A percentile compares a stretch with the other conserved stretches of the same genome.
Evolutionary conservation across 2,888 invertebrate genomes (phyloP).

Genomic region (Calameuta idolon): DNA sequence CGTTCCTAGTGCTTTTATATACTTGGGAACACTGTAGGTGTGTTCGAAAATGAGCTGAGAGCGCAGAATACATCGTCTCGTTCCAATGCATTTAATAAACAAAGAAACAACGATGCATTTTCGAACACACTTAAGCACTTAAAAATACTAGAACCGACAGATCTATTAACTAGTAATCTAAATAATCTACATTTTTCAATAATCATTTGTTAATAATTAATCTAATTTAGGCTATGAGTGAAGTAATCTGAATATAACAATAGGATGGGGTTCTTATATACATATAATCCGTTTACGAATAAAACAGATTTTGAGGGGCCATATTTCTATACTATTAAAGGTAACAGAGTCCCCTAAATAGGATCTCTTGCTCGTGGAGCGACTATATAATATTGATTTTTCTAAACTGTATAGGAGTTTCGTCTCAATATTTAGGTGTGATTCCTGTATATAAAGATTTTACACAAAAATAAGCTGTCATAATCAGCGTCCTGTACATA

Average conservation of each 20-base stretch:
- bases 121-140: too few species aligned
- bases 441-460: background rate
- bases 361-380: too few species aligned
- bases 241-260: background rate
- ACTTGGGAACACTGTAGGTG: too few species aligned
- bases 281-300: background rate
- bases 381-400: background rate
- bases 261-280: background rate
- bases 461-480: background rate
- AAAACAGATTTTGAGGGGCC: too few species aligned
- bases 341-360: too few species aligned
- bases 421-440: background rate
- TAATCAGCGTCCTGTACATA: background rate
- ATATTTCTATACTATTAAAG: too few species aligned
- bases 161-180: background rate
- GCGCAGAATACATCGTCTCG: too few species aligned
- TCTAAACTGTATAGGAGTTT: background rate
- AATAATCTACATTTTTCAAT: background rate
- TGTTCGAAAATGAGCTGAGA: too few species aligned
- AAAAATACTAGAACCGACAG: too few species aligned
- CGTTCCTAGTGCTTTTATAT: too few species aligned
- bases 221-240: background rate
- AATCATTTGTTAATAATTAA: background rate
- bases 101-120: too few species aligned
- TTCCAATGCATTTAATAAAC: too few species aligned